Evolutionary conservation across 2,888 invertebrate species (phyloP), one percentile per base, ranked within the genome.

Genomic region (Tipula helvola): DNA sequence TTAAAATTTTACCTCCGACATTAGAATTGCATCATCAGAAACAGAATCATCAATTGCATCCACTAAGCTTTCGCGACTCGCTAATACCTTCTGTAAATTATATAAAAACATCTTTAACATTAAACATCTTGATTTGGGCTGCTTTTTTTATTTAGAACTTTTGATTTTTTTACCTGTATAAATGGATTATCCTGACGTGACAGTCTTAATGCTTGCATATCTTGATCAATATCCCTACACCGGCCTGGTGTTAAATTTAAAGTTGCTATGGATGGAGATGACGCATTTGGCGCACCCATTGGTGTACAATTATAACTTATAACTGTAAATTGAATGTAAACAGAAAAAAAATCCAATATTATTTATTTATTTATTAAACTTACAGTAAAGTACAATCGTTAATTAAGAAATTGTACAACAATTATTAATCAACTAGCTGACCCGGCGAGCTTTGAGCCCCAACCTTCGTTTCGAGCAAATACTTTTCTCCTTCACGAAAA

Each of bases 141-240:
- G 2, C 28, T 28, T 28, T 28, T 28, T 28, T 1, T 28, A 28
- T 28, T 28, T 28, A 28, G 28, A 28, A 28, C 28, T 5, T 8
- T n/a, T n/a, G n/a, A 52, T n/a, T n/a, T 87, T 47, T 87, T 87
- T 90, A 95, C 96, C 94, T 96, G 95, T 88, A 96, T 92, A 90
- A 96, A 96, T 1, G 96, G 96, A 92, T 97, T 96, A 91, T 97
- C 96, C 91, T 96, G 96, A 87, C 96, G 93, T 8, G 96, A 96
- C 85, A 96, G 93, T 89, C 96, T 93, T 83, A 96, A 92, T 36
- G 96, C 95, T 90, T 96, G 96, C 96, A 96, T 96, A 90, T 96
- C 96, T 91, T 96, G 95, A 89, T 96, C 96, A 89, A 96, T 95
- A 91, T 96, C 95, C 88, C 96, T 93, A 88, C 95, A 95, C 88